phyloP scores from a whole-genome alignment of 2,113 vertebrate species.

The Anguilla rostrata region DNA sequence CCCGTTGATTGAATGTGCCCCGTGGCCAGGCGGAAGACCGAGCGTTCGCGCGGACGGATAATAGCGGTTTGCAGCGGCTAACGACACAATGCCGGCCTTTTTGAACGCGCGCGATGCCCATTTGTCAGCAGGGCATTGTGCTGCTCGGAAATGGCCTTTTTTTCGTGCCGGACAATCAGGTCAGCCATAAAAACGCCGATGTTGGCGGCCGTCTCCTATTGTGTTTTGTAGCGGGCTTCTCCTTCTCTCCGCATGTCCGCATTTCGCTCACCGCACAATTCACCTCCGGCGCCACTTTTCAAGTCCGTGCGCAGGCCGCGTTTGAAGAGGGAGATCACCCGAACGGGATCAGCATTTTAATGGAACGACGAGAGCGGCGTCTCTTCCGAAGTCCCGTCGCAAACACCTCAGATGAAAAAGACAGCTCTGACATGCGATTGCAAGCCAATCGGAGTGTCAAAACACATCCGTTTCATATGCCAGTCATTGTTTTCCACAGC shows the following conservation, averaged over 20 bases:
- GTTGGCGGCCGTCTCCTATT: conserved; percentile 39
- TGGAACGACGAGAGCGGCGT: conserved; percentile 40
- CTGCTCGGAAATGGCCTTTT: conserved; percentile 32
- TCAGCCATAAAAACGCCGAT: conserved; percentile 59
- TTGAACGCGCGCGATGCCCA: conserved; percentile 14
- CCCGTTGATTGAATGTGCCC: conserved; percentile 21
- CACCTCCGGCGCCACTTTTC: conserved; percentile 30
- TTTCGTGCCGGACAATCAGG: conserved; percentile 51
- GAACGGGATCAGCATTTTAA: conserved; percentile 53
- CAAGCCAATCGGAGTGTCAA: neutral
- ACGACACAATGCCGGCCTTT: neutral
- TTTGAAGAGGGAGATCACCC: conserved; percentile 49
- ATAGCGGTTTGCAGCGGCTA: neutral
- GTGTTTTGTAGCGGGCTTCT: conserved; percentile 7
- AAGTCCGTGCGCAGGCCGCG: conserved; percentile 29
- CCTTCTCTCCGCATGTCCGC: neutral
- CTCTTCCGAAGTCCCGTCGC: neutral
- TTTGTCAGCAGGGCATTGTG: conserved; percentile 32
- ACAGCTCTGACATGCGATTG: neutral
- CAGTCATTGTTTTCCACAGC: neutral
- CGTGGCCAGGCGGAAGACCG: neutral
- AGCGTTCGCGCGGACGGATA: neutral
- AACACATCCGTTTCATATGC: neutral
- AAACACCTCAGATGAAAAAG: neutral
- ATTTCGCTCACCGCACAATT: neutral